These are phyloP conservation scores for Myiozetetes cayanensis DNA, from an alignment of 2,113 vertebrate genomes.

Conservation along the genomic window DNA sequence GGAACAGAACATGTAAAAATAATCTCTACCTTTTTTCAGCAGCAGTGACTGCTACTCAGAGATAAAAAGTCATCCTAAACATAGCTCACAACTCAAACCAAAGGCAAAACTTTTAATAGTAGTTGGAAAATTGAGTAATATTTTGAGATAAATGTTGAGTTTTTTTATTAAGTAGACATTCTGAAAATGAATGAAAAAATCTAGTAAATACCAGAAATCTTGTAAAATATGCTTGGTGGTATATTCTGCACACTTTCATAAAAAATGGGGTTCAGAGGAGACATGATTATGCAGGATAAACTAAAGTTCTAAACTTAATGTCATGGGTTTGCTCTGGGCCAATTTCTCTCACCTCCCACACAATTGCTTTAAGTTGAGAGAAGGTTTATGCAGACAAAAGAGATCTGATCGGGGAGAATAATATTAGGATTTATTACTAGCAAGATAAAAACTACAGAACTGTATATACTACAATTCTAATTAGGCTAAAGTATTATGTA, in stretches of 20 bases:
- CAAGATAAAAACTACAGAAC: too few species aligned
- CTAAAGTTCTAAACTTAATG: background rate
- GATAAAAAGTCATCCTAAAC: background rate
- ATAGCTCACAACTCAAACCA: background rate
- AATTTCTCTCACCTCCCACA: too few species aligned
- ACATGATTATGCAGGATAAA: rapidly evolving
- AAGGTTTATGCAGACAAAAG: too few species aligned
- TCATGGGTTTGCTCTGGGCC: too few species aligned
- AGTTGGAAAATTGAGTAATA: background rate
- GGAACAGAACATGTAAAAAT: background rate
- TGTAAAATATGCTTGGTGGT: background rate
- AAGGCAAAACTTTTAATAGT: background rate
- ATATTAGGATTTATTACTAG: too few species aligned
- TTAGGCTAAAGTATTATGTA: too few species aligned
- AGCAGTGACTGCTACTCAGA: background rate
- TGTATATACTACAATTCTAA: too few species aligned
- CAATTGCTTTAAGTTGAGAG: too few species aligned
- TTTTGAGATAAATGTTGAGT: background rate
- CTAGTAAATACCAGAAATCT: background rate
- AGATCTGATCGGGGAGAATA: too few species aligned
- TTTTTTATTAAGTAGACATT: background rate
- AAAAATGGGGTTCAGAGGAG: background rate
- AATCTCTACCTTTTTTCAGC: background rate
- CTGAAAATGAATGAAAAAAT: background rate
- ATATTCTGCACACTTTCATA: background rate